A percentile compares a stretch with the other conserved stretches of the same genome.
These are phyloP conservation scores for Sorex fumeus DNA, from an alignment of 2,113 vertebrate species.

Conservation along the genomic window DNA sequence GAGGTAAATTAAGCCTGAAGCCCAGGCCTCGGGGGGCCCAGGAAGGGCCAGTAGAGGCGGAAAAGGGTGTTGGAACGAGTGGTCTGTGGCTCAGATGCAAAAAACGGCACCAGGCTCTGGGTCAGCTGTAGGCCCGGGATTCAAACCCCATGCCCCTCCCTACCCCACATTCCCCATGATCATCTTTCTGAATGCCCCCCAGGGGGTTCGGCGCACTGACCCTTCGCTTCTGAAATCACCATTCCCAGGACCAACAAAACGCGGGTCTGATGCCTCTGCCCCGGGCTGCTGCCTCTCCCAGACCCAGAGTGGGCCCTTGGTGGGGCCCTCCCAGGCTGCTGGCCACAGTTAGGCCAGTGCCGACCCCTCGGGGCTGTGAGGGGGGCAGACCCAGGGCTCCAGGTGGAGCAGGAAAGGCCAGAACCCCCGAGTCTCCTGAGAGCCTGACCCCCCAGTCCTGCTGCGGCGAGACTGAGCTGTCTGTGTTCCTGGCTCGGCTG, in stretches of 20 bases:
- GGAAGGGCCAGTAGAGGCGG: neutral
- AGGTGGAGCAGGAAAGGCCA: neutral
- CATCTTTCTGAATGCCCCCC: neutral
- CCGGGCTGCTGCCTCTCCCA: neutral
- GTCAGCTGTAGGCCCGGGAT: neutral
- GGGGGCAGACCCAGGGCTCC: neutral
- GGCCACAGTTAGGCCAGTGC: neutral
- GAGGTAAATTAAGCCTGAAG: neutral
- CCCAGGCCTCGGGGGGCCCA: neutral
- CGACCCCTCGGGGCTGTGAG: conserved; percentile 33
- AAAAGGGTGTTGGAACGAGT: neutral
- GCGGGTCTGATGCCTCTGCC: neutral
- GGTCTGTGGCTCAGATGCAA: neutral
- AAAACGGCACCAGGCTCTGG: neutral
- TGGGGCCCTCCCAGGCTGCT: neutral
- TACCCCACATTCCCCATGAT: neutral
- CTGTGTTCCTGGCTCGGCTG: conserved; percentile 39
- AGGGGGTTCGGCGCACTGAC: neutral
- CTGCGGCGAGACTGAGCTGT: neutral
- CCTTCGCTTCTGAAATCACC: conserved; percentile 24
- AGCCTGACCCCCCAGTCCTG: neutral
- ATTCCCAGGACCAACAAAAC: neutral
- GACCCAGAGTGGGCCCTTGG: neutral
- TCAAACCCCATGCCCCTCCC: conserved; percentile 6
- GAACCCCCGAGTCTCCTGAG: neutral